These are phyloP conservation scores for Microtus montanus DNA, from an alignment of 2,113 vertebrate genomes.

Conservation along the genomic window DNA sequence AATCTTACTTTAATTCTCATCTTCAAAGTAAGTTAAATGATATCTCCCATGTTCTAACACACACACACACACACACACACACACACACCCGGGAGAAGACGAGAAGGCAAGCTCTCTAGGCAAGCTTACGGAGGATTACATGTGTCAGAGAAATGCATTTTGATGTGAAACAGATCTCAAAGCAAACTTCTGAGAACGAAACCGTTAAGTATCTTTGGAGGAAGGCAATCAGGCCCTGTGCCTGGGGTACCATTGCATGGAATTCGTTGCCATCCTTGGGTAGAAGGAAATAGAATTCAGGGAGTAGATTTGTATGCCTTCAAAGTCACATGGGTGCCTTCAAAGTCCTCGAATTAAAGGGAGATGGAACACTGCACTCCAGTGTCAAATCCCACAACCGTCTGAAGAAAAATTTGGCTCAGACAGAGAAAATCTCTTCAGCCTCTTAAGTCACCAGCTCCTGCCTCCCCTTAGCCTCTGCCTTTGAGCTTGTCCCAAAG, in stretches of 20 bases:
- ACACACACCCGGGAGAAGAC: not conserved
- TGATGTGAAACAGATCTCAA: not conserved
- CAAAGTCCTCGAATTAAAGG: slow-evolving; percentile 72
- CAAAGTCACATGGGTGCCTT: slow-evolving; percentile 55
- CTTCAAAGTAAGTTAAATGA: slow-evolving; percentile 57
- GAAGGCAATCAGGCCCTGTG: not conserved
- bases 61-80: not conserved
- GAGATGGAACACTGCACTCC: slow-evolving; percentile 56
- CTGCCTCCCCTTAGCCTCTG: slow-evolving; percentile 67
- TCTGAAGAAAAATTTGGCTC: slow-evolving; percentile 69
- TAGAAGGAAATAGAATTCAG: slow-evolving; percentile 37
- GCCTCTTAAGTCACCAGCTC: slow-evolving; percentile 80
- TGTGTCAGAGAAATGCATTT: not conserved
- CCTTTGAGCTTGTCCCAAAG: slow-evolving; percentile 72
- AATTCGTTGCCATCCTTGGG: not conserved
- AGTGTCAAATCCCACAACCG: slow-evolving; percentile 72
- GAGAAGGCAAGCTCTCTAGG: not conserved
- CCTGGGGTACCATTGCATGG: not conserved
- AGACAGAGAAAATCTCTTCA: slow-evolving; percentile 82
- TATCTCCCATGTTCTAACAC: not conserved
- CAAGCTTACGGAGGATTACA: slow-evolving; percentile 31
- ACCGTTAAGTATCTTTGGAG: not conserved
- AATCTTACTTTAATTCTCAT: slow-evolving; percentile 25
- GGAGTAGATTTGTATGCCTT: slow-evolving; percentile 4
- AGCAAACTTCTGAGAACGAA: not conserved